Conservation (phyloP, 2,888 invertebrate species). For the Brachylomia viminalis region DNA sequence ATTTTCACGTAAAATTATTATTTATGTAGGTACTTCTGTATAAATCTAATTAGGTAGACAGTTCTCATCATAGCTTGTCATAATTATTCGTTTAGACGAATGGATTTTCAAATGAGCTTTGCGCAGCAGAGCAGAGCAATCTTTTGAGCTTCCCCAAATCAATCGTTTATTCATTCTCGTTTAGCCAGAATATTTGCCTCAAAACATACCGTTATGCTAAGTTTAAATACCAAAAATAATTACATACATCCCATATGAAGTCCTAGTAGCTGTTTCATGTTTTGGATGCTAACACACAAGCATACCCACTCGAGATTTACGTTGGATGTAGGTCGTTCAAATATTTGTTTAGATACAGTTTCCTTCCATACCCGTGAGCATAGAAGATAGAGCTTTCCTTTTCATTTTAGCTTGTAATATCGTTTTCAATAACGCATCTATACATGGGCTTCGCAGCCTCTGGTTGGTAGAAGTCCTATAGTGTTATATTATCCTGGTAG, state of each 20-base stretch:
- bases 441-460: neutral
- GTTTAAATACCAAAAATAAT: constrained; percentile 10
- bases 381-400: constrained; percentile 21
- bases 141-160: neutral
- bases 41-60: neutral
- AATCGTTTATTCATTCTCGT: neutral
- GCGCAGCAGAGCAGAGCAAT: no score
- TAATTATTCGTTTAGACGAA: constrained; percentile 18
- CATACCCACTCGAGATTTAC: constrained; percentile 15
- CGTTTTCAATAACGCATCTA: constrained; percentile 17
- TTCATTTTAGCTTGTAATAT: constrained; percentile 32
- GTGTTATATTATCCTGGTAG: neutral
- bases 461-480: neutral
- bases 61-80: neutral
- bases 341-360: constrained; percentile 42
- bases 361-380: constrained; percentile 3
- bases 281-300: constrained; percentile 17
- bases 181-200: constrained; percentile 1
- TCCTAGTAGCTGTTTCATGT: neutral
- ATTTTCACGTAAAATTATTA: neutral
- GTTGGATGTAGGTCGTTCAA: constrained; percentile 39
- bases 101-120: no score
- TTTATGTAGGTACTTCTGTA: neutral
- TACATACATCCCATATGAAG: neutral
- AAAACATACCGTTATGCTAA: neutral